phyloP scores from a whole-genome alignment of 1,140 invertebrate genomes.

The Bombus difficillimus region DNA sequence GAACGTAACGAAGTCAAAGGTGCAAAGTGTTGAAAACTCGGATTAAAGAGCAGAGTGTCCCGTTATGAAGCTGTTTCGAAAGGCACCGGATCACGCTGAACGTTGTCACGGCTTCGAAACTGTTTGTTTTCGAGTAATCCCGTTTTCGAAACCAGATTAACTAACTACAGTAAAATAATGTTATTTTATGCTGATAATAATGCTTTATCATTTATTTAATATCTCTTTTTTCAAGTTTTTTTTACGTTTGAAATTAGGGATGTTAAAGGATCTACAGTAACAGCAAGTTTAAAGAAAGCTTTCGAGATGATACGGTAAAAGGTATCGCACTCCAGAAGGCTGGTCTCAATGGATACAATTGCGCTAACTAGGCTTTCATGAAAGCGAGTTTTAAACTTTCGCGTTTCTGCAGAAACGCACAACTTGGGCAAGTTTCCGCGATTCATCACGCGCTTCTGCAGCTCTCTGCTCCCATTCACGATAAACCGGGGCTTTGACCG shows the following conservation, averaged over 20 bases:
- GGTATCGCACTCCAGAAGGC: background rate
- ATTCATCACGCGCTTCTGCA: constrained; percentile 35
- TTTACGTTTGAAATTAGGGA: background rate
- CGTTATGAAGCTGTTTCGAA: no score
- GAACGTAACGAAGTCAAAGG: background rate
- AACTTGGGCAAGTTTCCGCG: constrained; percentile 31
- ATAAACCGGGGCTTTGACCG: constrained; percentile 22
- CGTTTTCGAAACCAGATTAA: background rate
- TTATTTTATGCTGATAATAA: no score
- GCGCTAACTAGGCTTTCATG: constrained; percentile 24
- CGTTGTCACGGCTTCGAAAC: background rate
- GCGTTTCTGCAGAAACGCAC: constrained; percentile 11
- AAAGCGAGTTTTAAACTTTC: constrained; percentile 44
- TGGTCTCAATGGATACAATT: constrained; percentile 2
- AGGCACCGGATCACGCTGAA: background rate
- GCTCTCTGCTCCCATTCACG: background rate
- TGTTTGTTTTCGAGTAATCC: background rate
- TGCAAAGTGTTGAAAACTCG: constrained; percentile 16
- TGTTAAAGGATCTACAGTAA: background rate
- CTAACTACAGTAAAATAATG: no score
- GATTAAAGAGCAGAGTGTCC: background rate
- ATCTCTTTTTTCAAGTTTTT: no score
- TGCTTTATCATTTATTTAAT: no score
- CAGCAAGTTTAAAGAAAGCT: background rate
- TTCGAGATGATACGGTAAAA: background rate